Evolutionary conservation across 2,797 vertebrate species (phyloP).

Genomic region (Nothura maculosa): DNA sequence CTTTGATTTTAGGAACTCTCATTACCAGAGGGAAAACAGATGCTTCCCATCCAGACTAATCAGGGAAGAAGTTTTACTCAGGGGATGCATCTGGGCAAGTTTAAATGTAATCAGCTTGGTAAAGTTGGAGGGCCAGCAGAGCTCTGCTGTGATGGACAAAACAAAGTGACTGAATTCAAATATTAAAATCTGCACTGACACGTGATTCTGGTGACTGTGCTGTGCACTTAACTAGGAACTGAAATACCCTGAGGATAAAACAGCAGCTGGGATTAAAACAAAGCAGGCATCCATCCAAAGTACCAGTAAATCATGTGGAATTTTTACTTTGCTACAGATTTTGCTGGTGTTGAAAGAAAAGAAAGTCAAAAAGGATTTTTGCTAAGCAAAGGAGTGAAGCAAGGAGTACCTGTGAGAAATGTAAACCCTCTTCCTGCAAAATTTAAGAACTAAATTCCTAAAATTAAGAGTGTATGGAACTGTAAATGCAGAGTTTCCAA

Average conservation of each 20-base stretch:
- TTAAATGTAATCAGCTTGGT: conserved; percentile 68
- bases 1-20: conserved; percentile 56
- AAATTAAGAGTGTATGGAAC: background rate
- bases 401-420: background rate
- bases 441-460: background rate
- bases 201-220: background rate
- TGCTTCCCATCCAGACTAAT: conserved; percentile 70
- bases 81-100: conserved; percentile 50
- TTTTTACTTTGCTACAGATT: conserved; percentile 8
- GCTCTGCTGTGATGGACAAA: conserved; percentile 22
- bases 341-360: conserved; percentile 2
- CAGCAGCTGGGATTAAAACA: conserved; percentile 50
- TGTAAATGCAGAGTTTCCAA: background rate
- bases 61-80: conserved; percentile 63
- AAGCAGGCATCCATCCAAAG: conserved; percentile 11
- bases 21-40: conserved; percentile 61
- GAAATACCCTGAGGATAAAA: conserved; percentile 42
- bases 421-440: background rate
- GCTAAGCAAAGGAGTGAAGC: conserved; percentile 5
- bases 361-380: conserved; percentile 17
- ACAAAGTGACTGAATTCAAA: conserved; percentile 3
- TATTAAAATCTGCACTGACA: background rate
- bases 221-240: background rate
- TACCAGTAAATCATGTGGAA: conserved; percentile 10
- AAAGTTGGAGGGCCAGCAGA: conserved; percentile 54